Conservation (phyloP, 2,888 invertebrate genomes). For the Drosophila picticornis region DNA sequence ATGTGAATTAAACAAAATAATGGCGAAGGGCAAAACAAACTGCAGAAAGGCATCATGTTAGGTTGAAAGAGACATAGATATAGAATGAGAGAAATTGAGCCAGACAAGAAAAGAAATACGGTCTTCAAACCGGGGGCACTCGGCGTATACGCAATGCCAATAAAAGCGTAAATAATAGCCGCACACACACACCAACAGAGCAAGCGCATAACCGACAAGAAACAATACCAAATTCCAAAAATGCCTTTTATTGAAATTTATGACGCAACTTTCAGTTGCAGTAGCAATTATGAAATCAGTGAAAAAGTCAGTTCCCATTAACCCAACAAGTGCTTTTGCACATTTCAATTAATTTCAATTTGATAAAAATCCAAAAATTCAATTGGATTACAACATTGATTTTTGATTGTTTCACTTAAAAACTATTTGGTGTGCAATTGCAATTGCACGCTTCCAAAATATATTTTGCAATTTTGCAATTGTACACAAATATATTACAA, state of each 20-base stretch:
- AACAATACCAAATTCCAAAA: slow-evolving; percentile 52
- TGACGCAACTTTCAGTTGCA: slow-evolving; percentile 46
- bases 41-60: slow-evolving; percentile 35
- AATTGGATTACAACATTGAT: slow-evolving; percentile 60
- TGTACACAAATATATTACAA: slow-evolving; percentile 33
- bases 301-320: slow-evolving; percentile 11
- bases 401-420: slow-evolving; percentile 61
- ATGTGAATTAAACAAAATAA: slow-evolving; percentile 51
- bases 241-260: slow-evolving; percentile 72
- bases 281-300: slow-evolving; percentile 39
- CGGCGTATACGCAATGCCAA: slow-evolving; percentile 60
- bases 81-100: background rate
- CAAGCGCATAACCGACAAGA: slow-evolving; percentile 5
- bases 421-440: slow-evolving; percentile 46
- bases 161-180: slow-evolving; percentile 44
- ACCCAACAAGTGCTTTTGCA: slow-evolving; percentile 37
- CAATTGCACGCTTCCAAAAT: slow-evolving; percentile 40
- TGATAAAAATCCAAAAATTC: slow-evolving; percentile 60
- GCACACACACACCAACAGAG: slow-evolving; percentile 14
- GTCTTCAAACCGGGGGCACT: slow-evolving; percentile 22
- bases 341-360: slow-evolving; percentile 78
- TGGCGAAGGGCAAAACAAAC: slow-evolving; percentile 33
- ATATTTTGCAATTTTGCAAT: slow-evolving; percentile 33
- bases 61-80: slow-evolving; percentile 31
- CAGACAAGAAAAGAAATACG: slow-evolving; percentile 8